Percentiles rank a stretch among this genome's conserved stretches.
Conservation (phyloP, 2,113 vertebrate species). For the Forbesichthys papilliferus region DNA sequence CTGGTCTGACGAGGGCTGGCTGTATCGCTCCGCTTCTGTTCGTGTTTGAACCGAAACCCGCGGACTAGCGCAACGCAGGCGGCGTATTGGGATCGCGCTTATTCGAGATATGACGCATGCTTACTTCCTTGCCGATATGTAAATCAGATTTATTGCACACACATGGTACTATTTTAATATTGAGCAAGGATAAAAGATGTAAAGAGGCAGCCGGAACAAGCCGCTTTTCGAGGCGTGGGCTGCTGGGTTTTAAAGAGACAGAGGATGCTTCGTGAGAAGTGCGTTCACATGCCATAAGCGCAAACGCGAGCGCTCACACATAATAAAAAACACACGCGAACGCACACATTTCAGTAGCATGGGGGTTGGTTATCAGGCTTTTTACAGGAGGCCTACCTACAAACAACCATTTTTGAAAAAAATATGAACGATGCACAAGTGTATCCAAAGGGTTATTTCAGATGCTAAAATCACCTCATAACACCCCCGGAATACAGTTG, state of each 20-base stretch:
- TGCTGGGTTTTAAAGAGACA: conserved; percentile 77
- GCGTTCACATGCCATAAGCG: too few species aligned
- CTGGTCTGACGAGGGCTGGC: conserved; percentile 32
- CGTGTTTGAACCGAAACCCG: conserved; percentile 45
- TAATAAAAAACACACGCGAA: too few species aligned
- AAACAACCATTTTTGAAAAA: too few species aligned
- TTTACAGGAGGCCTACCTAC: too few species aligned
- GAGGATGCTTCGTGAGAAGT: conserved; percentile 15
- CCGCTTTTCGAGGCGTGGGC: conserved; percentile 85
- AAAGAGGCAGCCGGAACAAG: conserved; percentile 81
- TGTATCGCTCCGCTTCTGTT: conserved; percentile 73
- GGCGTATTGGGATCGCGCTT: conserved; percentile 7
- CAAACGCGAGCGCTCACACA: too few species aligned
- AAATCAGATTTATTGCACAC: neutral
- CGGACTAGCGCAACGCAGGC: conserved; percentile 18
- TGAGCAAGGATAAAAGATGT: conserved; percentile 76
- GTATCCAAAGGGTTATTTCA: too few species aligned
- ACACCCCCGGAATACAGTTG: neutral
- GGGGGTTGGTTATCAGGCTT: too few species aligned
- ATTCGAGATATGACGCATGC: neutral
- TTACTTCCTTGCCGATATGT: neutral
- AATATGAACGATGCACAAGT: too few species aligned
- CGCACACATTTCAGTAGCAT: too few species aligned
- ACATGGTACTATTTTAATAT: conserved; percentile 71
- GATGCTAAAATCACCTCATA: too few species aligned